Percentiles rank a stretch among this genome's conserved stretches.
phyloP scores from a whole-genome alignment of 1,140 invertebrate genomes.

The Leptopilina clavipes region DNA sequence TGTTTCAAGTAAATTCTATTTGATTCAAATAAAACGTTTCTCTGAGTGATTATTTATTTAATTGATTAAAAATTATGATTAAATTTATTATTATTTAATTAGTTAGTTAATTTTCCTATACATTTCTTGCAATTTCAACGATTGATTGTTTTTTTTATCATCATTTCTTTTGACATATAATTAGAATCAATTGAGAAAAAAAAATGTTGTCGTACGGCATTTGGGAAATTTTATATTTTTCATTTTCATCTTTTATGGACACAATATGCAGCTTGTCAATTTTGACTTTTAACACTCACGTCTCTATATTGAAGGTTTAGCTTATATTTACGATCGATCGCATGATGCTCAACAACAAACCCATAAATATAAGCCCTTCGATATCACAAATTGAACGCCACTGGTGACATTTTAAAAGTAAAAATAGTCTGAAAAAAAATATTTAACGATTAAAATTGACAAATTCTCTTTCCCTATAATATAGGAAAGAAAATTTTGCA shows the following conservation, averaged over 20 bases:
- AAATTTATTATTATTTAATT: no score
- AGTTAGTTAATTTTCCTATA: no score
- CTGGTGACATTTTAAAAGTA: not conserved
- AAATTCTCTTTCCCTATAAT: no score
- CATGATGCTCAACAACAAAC: not conserved
- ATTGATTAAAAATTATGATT: no score
- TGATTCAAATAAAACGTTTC: no score
- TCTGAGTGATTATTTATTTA: no score
- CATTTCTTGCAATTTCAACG: no score
- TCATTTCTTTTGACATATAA: no score
- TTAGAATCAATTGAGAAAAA: no score
- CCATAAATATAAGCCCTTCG: constrained; percentile 11
- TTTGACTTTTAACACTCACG: constrained; percentile 12
- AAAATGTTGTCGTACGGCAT: not conserved
- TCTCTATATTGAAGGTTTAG: constrained; percentile 14
- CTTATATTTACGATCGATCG: constrained; percentile 19
- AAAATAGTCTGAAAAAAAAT: not conserved
- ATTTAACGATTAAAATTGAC: not conserved
- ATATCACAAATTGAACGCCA: constrained; percentile 11
- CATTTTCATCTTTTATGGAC: not conserved
- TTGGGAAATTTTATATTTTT: not conserved
- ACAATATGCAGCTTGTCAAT: constrained; percentile 6
- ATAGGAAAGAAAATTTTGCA: no score
- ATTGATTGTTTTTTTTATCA: no score
- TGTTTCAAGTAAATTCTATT: no score